Conservation (phyloP, 2,888 invertebrate species). For the Patella depressa region DNA sequence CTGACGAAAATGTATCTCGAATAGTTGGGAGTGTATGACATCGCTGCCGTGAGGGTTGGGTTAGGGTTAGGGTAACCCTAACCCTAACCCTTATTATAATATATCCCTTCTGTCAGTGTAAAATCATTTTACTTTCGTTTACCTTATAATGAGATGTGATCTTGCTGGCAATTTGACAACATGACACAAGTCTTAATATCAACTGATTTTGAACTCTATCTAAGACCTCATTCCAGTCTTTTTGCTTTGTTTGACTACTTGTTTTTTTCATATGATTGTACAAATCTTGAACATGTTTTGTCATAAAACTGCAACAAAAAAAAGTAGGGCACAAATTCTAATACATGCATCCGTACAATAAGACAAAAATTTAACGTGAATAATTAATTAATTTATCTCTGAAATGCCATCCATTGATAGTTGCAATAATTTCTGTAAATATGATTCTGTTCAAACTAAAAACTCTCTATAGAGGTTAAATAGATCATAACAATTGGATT, state of each 20-base stretch:
- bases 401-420: neutral
- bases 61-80: too few relatives aligned
- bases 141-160: slow-evolving; percentile 70
- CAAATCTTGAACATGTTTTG: slow-evolving; percentile 62
- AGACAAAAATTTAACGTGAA: neutral
- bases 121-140: slow-evolving; percentile 8
- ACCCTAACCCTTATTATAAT: too few relatives aligned
- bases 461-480: neutral
- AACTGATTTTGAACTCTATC: slow-evolving; percentile 66
- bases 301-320: slow-evolving; percentile 62
- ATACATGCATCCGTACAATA: neutral
- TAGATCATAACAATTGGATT: too few relatives aligned
- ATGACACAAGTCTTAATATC: slow-evolving; percentile 68
- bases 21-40: too few relatives aligned
- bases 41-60: too few relatives aligned
- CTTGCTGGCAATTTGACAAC: slow-evolving; percentile 73
- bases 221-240: slow-evolving; percentile 59
- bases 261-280: slow-evolving; percentile 52
- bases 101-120: too few relatives aligned
- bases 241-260: slow-evolving; percentile 38
- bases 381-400: neutral
- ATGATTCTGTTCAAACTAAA: slow-evolving; percentile 1
- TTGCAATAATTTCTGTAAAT: neutral
- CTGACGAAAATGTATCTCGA: too few relatives aligned
- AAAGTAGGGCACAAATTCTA: neutral